These are phyloP conservation scores for Oreortyx pictus DNA, from an alignment of 2,797 vertebrate genomes.

Conservation along the genomic window DNA sequence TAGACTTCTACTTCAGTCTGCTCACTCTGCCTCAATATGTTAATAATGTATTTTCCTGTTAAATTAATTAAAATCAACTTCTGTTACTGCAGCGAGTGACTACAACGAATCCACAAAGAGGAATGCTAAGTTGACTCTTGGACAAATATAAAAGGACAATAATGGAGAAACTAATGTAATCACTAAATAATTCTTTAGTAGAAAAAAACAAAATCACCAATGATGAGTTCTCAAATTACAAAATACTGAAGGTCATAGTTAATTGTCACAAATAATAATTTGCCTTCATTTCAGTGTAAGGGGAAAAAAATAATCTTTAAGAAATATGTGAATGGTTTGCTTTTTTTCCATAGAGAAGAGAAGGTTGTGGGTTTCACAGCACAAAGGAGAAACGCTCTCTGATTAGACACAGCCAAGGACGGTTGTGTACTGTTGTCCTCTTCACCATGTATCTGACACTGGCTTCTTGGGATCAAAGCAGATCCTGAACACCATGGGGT, in stretches of 20 bases:
- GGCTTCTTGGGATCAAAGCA: background rate
- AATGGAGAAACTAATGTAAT: background rate
- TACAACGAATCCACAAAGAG: background rate
- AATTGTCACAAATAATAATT: background rate
- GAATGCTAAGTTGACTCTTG: background rate
- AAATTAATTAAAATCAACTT: background rate
- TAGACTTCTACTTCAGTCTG: background rate
- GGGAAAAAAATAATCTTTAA: background rate
- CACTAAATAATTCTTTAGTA: background rate
- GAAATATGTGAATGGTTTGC: background rate
- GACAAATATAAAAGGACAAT: background rate
- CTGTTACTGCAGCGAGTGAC: background rate
- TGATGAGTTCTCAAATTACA: background rate
- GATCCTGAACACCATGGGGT: background rate
- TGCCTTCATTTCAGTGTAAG: background rate
- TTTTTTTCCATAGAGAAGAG: background rate
- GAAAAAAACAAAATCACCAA: background rate
- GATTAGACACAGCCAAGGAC: background rate
- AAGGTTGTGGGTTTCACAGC: background rate
- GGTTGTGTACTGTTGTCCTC: accelerated
- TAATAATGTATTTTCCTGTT: background rate
- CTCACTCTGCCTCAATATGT: background rate
- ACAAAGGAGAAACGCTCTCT: accelerated
- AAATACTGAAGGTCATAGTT: background rate
- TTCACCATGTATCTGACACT: accelerated